phyloP scores from a whole-genome alignment of 2,888 invertebrate species.

The Drosophila phalerata region DNA sequence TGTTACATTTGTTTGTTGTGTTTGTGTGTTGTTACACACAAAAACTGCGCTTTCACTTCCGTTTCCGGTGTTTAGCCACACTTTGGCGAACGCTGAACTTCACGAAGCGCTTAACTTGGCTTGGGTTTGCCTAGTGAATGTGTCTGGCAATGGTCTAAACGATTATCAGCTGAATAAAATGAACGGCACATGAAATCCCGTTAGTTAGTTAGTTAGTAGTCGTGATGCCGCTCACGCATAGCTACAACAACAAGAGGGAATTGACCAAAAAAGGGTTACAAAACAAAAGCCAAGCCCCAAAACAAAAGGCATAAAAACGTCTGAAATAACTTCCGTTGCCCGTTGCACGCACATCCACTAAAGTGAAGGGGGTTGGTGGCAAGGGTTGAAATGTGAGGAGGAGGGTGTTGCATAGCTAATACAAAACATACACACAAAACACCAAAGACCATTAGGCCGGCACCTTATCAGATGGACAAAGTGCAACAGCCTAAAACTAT shows the following conservation, averaged over 20 bases:
- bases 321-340: conserved; percentile 74
- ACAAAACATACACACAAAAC: conserved; percentile 52
- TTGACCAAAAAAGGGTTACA: conserved; percentile 62
- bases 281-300: conserved; percentile 51
- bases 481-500: conserved; percentile 76
- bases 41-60: conserved; percentile 77
- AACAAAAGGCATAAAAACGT: conserved; percentile 76
- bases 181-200: conserved; percentile 69
- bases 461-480: conserved; percentile 73
- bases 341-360: conserved; percentile 57
- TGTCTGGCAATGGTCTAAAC: conserved; percentile 73
- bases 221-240: conserved; percentile 45
- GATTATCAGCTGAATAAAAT: conserved; percentile 73
- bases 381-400: background rate
- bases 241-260: conserved; percentile 26
- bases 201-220: conserved; percentile 47
- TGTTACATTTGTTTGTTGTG: too few species aligned
- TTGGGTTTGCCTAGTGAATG: conserved; percentile 55
- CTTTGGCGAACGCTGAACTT: conserved; percentile 58
- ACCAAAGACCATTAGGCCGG: conserved; percentile 61
- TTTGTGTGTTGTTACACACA: too few species aligned
- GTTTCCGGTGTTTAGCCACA: conserved; percentile 77
- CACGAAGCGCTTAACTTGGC: conserved; percentile 5
- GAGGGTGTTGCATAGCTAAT: conserved; percentile 52
- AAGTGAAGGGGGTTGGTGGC: background rate